Percentiles rank a stretch among this genome's conserved stretches.
These are phyloP conservation scores for Aphrophora alni DNA, from an alignment of 2,888 invertebrate genomes.

Conservation along the genomic window DNA sequence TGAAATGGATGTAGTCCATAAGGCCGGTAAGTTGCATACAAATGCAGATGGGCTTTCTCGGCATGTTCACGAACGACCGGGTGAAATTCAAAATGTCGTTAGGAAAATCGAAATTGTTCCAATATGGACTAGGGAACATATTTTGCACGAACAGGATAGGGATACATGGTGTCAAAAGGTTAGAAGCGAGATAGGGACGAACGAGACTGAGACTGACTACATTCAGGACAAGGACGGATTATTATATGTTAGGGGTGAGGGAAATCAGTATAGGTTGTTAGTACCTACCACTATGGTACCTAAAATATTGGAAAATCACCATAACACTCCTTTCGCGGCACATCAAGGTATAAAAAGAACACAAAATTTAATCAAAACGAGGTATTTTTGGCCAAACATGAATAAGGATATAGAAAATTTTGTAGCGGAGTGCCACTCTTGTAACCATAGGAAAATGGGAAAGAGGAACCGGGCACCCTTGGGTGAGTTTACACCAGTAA, in stretches of 20 bases:
- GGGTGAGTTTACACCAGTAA: background rate
- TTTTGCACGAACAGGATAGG: no score
- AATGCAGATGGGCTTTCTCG: conserved; percentile 27
- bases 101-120: no score
- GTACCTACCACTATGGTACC: no score
- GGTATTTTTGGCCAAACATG: conserved; percentile 17
- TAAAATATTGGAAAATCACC: background rate
- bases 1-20: background rate
- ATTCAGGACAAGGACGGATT: no score
- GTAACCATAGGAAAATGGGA: background rate
- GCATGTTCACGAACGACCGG: background rate
- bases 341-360: background rate
- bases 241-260: no score
- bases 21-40: background rate
- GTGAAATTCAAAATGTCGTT: background rate
- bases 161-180: no score
- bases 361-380: background rate
- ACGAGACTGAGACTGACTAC: background rate
- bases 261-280: no score
- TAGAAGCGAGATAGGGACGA: background rate
- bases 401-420: no score
- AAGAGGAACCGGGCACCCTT: conserved; percentile 25
- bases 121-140: no score
- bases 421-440: no score
- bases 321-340: conserved; percentile 9